These are phyloP conservation scores for Ornithorhynchus anatinus DNA, from an alignment of 2,113 vertebrate genomes.

Conservation along the genomic window DNA sequence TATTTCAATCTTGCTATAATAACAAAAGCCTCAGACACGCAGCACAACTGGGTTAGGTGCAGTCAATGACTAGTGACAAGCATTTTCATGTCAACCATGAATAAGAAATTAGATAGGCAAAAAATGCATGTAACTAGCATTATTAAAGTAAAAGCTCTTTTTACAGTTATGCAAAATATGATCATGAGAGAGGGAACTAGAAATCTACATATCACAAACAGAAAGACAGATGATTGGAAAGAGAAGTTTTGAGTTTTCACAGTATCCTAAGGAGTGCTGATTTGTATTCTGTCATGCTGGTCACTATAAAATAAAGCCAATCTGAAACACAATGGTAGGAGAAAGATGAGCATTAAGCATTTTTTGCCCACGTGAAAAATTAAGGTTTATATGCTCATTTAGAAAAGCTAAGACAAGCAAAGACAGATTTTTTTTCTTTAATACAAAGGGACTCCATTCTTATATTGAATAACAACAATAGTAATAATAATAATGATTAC, in stretches of 20 bases:
- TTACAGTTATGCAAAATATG: constrained; percentile 57
- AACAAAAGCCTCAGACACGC: constrained; percentile 63
- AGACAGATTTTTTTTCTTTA: too few species aligned
- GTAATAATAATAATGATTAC: too few species aligned
- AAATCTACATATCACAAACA: constrained; percentile 17
- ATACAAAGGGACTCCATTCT: too few species aligned
- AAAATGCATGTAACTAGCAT: constrained; percentile 56
- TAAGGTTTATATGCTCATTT: background rate
- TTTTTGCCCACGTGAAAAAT: constrained; percentile 37
- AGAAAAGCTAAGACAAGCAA: constrained; percentile 1
- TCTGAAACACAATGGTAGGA: constrained; percentile 33
- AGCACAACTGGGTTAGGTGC: constrained; percentile 53
- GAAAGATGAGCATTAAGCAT: background rate
- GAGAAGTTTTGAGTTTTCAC: constrained; percentile 28
- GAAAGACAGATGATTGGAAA: constrained; percentile 50
- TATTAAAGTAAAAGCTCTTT: constrained; percentile 60
- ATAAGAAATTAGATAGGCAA: constrained; percentile 67
- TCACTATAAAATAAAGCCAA: constrained; percentile 42
- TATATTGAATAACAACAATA: too few species aligned
- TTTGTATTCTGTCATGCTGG: constrained; percentile 28
- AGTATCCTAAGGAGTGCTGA: constrained; percentile 27
- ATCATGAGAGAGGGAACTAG: constrained; percentile 5
- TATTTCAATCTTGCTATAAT: constrained; percentile 73
- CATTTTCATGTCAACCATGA: constrained; percentile 64
- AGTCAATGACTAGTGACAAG: constrained; percentile 60